Conservation (phyloP, 37 sponge, comb jelly and placozoan species). For the Mnemiopsis leidyi region DNA sequence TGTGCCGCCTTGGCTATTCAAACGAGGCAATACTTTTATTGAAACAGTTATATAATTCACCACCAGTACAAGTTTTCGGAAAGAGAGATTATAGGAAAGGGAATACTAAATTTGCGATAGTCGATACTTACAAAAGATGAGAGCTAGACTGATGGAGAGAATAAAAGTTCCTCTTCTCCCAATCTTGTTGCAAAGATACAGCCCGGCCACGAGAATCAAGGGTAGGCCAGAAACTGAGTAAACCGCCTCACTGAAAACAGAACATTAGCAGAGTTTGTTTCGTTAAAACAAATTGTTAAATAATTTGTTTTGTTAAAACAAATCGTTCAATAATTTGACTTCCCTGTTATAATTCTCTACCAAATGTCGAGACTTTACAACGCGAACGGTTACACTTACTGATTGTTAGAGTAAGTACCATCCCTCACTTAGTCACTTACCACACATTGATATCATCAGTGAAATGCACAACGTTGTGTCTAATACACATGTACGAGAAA, state of each 20-base stretch:
- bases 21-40: not conserved
- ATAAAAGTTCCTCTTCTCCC: not conserved
- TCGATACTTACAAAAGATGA: not conserved
- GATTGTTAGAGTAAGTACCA: not conserved
- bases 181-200: not conserved
- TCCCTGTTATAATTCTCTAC: too few species aligned
- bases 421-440: too few species aligned
- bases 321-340: too few species aligned
- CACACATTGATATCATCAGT: not conserved
- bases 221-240: not conserved
- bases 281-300: too few species aligned
- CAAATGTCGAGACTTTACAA: too few species aligned
- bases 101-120: not conserved
- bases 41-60: not conserved
- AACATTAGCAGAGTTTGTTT: too few species aligned
- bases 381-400: not conserved
- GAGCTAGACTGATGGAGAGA: not conserved
- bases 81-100: not conserved
- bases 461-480: not conserved
- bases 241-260: not conserved
- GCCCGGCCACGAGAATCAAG: not conserved
- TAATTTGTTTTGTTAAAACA: too few species aligned
- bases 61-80: too few species aligned
- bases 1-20: too few species aligned
- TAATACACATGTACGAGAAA: not conserved